A percentile compares a stretch with the other conserved stretches of the same genome.
These are phyloP conservation scores for Epicampocera succincta DNA, from an alignment of 2,888 invertebrate species.

Conservation along the genomic window DNA sequence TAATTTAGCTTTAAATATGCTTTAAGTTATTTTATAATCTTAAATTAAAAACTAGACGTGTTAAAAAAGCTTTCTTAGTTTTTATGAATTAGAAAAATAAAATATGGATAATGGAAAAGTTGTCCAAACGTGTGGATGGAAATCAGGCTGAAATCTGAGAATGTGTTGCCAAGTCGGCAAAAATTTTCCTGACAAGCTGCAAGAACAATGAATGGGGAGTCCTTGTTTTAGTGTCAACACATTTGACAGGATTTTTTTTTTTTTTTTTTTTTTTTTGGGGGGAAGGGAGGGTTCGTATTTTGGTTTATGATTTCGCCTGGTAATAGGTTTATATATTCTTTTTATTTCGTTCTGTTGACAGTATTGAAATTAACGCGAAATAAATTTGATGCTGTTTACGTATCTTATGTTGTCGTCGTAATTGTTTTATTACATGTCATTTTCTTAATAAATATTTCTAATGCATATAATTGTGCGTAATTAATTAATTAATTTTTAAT, in stretches of 20 bases:
- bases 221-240: background rate
- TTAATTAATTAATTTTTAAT: constrained; percentile 50
- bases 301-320: too few species aligned
- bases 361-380: constrained; percentile 31
- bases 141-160: background rate
- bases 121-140: constrained; percentile 1
- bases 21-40: constrained; percentile 6
- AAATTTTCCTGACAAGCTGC: background rate
- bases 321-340: too few species aligned
- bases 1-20: constrained; percentile 35
- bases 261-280: too few species aligned
- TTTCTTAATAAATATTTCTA: constrained; percentile 54
- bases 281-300: too few species aligned
- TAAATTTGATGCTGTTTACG: constrained; percentile 50
- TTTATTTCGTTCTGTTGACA: background rate
- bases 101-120: constrained; percentile 22
- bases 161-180: background rate
- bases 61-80: constrained; percentile 46
- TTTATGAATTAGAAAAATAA: background rate
- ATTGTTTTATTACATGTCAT: constrained; percentile 42
- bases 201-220: background rate
- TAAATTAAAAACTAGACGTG: constrained; percentile 36
- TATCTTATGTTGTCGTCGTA: constrained; percentile 59
- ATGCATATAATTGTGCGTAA: constrained; percentile 67
- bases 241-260: background rate